These are phyloP conservation scores for Grus americana DNA, from an alignment of 2,113 vertebrate species.

Conservation along the genomic window DNA sequence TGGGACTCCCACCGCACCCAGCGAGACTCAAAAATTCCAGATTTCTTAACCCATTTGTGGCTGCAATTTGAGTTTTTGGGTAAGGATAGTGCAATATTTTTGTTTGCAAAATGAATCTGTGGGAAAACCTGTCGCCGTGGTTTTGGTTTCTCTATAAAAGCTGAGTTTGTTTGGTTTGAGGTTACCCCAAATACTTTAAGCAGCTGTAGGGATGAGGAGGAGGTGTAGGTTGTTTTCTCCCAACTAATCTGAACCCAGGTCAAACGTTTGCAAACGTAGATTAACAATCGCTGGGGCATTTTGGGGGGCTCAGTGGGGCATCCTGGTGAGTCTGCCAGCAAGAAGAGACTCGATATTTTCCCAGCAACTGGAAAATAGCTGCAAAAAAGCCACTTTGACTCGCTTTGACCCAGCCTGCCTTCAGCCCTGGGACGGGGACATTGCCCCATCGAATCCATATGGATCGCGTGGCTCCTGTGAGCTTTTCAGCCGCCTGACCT, in stretches of 20 bases:
- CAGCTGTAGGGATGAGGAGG: neutral
- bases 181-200: neutral
- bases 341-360: neutral
- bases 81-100: no score
- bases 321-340: fast-evolving
- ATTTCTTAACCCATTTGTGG: neutral
- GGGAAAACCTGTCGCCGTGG: neutral
- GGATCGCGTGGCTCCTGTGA: fast-evolving
- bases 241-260: neutral
- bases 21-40: fast-evolving
- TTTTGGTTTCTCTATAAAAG: neutral
- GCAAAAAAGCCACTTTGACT: neutral
- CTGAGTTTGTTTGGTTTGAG: neutral
- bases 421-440: fast-evolving
- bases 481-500: neutral
- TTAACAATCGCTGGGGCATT: neutral
- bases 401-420: fast-evolving
- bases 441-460: neutral
- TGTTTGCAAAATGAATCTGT: neutral
- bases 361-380: fast-evolving
- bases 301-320: neutral
- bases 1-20: neutral
- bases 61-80: neutral
- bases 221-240: neutral
- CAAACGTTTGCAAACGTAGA: fast-evolving